Evolutionary conservation across 1,140 invertebrate genomes (phyloP), one percentile per base, ranked within the genome.

Genomic region (Mamestra configurata): DNA sequence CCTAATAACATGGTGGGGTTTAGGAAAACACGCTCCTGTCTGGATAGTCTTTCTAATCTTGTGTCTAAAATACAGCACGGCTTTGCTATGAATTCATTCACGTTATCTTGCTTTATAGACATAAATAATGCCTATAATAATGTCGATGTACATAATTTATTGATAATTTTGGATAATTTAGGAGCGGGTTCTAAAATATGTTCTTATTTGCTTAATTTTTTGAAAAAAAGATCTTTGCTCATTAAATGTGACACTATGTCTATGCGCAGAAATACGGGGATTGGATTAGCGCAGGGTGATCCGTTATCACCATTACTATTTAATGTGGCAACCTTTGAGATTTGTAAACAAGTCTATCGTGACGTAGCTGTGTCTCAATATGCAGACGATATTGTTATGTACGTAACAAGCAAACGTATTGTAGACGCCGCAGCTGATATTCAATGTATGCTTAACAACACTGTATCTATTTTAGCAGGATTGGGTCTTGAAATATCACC

Each of bases 221-320:
- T 85, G 31, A 70, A 18, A 1, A 64, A 82, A 37, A 79, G 80
- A 68, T 46, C 27, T 27, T 55, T 85, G 35, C 73, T 57, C 1
- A 55, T 84, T 31, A 35, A 15, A 4, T 4, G 15, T 3, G 31
- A 31, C 15, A 55, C 61, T 6, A 53, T 46, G 0, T 0, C 31
- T 1, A 20, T 80, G 20, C 27, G 43, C 18, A 75, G 84, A 76
- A 71, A 72, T 27, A 75, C 82, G 3, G 70, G 43, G 37, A 55
- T 51, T 70, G 85, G 82, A 0, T 49, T 82, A 55, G 85, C 81
- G 13, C 82, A 84, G 31, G 81, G 85, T n/a, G 85, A 84, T 22
- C 82, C 85, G 2, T 77, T 86, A 4, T 86, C 82, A 31, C 82
- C 85, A 13, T 20, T 84, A 8, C 22, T 84, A 18, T 86, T 86